Conservation (phyloP, 2,797 vertebrate species). For the Melanotaenia nigrans region DNA sequence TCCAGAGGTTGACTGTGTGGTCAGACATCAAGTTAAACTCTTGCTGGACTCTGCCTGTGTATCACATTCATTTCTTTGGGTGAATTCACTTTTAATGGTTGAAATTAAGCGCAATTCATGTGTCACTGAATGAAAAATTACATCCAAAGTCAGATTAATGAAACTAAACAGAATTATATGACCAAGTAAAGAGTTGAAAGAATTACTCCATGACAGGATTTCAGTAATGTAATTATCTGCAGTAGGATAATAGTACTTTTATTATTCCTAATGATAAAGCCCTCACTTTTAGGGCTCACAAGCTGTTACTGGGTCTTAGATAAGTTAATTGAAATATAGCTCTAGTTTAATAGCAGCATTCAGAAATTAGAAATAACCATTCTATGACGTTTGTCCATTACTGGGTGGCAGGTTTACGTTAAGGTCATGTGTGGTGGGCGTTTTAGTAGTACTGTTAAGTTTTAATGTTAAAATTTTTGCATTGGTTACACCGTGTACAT, state of each 20-base stretch:
- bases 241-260: slow-evolving; percentile 67
- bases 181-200: slow-evolving; percentile 38
- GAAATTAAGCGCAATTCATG: slow-evolving; percentile 19
- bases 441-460: slow-evolving; percentile 9
- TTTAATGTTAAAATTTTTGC: slow-evolving; percentile 18
- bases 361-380: slow-evolving; percentile 38
- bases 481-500: slow-evolving; percentile 20
- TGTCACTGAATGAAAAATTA: slow-evolving; percentile 10
- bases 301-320: slow-evolving; percentile 37
- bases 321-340: slow-evolving; percentile 63
- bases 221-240: slow-evolving; percentile 46
- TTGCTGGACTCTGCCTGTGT: neutral
- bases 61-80: neutral
- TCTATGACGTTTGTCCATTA: slow-evolving; percentile 34
- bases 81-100: neutral
- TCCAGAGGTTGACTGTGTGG: slow-evolving; percentile 13
- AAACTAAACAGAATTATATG: slow-evolving; percentile 39
- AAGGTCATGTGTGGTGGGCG: slow-evolving; percentile 9
- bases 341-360: slow-evolving; percentile 25
- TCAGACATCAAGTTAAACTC: slow-evolving; percentile 10
- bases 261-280: slow-evolving; percentile 63
- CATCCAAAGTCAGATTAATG: slow-evolving; percentile 34
- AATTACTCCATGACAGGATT: slow-evolving; percentile 45
- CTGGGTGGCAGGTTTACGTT: slow-evolving; percentile 25
- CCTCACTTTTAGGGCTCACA: slow-evolving; percentile 29